phyloP scores from a whole-genome alignment of 2,888 invertebrate species.

The Caradrina clavipalpis region DNA sequence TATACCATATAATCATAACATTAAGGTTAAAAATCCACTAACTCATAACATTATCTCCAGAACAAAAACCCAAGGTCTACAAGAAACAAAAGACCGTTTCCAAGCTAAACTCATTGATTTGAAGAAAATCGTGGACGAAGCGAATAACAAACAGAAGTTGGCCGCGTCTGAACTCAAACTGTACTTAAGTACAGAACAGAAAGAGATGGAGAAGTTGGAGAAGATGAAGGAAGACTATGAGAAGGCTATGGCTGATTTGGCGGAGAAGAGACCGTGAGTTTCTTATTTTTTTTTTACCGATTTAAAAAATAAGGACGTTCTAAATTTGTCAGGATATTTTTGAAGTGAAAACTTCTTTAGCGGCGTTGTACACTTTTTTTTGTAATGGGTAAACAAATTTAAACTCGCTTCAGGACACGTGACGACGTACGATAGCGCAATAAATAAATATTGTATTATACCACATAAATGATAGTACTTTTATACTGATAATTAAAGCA shows the following conservation, averaged over 20 bases:
- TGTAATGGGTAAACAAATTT: too few relatives aligned
- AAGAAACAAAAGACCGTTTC: slow-evolving; percentile 93
- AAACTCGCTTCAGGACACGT: too few relatives aligned
- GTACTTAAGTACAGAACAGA: slow-evolving; percentile 92
- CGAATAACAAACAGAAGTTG: slow-evolving; percentile 90
- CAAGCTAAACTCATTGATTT: slow-evolving; percentile 93
- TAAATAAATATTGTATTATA: too few relatives aligned
- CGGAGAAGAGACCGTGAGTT: slow-evolving; percentile 85
- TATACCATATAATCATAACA: background rate
- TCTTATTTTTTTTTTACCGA: too few relatives aligned
- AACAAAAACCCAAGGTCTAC: slow-evolving; percentile 92
- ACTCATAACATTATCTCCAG: slow-evolving; percentile 64
- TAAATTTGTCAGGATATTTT: too few relatives aligned
- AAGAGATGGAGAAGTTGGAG: slow-evolving; percentile 92
- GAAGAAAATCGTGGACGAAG: slow-evolving; percentile 93
- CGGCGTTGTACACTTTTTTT: too few relatives aligned
- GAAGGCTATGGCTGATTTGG: slow-evolving; percentile 86
- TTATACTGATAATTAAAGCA: too few relatives aligned
- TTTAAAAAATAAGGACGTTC: too few relatives aligned
- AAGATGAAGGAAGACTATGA: slow-evolving; percentile 90
- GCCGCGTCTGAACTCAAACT: slow-evolving; percentile 96
- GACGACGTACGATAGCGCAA: too few relatives aligned
- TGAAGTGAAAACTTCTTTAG: too few relatives aligned
- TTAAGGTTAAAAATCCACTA: background rate
- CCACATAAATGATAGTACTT: too few relatives aligned